Conservation (phyloP, 2,797 vertebrate genomes). For the Phalanger gymnotis region DNA sequence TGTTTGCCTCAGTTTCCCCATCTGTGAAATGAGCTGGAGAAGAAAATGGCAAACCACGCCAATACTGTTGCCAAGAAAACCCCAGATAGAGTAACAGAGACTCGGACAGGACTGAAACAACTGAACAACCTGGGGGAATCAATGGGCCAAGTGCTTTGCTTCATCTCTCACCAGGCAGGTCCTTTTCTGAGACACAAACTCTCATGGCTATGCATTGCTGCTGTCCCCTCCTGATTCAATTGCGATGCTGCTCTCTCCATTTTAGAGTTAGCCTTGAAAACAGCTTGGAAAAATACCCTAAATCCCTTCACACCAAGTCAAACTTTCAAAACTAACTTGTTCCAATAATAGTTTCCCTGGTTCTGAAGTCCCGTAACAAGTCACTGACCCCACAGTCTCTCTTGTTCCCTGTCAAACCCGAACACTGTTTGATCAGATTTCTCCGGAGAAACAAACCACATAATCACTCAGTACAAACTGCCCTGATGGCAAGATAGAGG, state of each 20-base stretch:
- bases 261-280: background rate
- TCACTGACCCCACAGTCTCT: background rate
- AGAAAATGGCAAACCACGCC: background rate
- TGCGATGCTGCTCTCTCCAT: background rate
- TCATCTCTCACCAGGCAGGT: background rate
- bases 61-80: background rate
- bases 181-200: background rate
- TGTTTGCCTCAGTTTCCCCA: background rate
- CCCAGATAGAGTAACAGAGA: background rate
- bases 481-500: background rate
- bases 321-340: background rate
- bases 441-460: constrained; percentile 17
- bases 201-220: background rate
- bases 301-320: background rate
- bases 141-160: background rate
- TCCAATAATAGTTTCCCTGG: background rate
- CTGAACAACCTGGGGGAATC: background rate
- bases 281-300: background rate
- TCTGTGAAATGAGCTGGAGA: background rate
- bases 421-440: constrained; percentile 21
- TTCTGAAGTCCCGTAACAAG: background rate
- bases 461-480: background rate
- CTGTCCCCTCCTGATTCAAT: background rate
- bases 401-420: background rate
- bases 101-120: background rate